phyloP scores from a whole-genome alignment of 2,113 vertebrate genomes.

The Penelope pileata region DNA sequence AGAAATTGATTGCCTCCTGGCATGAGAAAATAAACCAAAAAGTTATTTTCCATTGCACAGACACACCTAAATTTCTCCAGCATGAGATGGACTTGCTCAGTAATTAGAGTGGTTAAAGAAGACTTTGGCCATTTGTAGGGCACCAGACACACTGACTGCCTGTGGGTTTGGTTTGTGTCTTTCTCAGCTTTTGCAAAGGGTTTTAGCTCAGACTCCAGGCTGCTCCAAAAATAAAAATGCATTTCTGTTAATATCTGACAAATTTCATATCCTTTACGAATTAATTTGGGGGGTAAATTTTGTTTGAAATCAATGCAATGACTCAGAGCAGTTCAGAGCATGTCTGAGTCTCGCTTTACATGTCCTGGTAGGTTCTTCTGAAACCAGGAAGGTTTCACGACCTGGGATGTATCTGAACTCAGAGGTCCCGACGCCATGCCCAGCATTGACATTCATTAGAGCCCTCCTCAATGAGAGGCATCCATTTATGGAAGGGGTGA shows the following conservation, averaged over 20 bases:
- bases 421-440: neutral
- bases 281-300: neutral
- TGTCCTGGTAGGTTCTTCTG: neutral
- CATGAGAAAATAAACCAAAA: conserved; percentile 26
- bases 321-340: neutral
- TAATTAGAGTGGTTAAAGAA: neutral
- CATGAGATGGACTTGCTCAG: neutral
- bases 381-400: neutral
- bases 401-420: neutral
- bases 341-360: accelerated
- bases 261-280: neutral
- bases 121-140: neutral
- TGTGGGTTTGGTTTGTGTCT: neutral
- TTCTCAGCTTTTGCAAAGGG: neutral
- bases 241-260: neutral
- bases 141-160: neutral
- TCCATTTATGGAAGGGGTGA: neutral
- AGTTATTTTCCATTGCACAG: neutral
- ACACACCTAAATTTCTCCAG: neutral
- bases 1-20: neutral
- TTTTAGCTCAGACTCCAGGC: neutral
- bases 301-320: neutral
- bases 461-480: neutral
- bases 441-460: neutral
- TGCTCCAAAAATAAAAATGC: neutral